Percentiles rank a stretch among this genome's conserved stretches.
These are phyloP conservation scores for Zophobas morio DNA, from an alignment of 1,140 invertebrate genomes.

Conservation along the genomic window DNA sequence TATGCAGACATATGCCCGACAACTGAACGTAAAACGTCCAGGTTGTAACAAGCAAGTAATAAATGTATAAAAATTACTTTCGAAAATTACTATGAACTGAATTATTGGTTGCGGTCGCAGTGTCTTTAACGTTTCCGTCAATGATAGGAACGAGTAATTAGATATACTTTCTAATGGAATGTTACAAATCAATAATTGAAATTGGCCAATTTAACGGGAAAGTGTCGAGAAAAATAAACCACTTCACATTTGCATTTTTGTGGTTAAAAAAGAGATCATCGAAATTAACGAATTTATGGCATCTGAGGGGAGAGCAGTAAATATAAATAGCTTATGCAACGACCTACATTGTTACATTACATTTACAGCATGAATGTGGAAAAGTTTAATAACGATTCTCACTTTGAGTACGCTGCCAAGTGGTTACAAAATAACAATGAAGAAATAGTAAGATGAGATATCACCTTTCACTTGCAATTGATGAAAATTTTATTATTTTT, in stretches of 20 bases:
- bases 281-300: too few species aligned
- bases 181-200: slow-evolving; percentile 7
- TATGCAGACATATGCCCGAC: slow-evolving; percentile 32
- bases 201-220: slow-evolving; percentile 4
- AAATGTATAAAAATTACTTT: slow-evolving; percentile 38
- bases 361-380: slow-evolving; percentile 6
- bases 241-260: too few species aligned
- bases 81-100: slow-evolving; percentile 36
- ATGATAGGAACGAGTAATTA: slow-evolving; percentile 34
- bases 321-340: slow-evolving; percentile 5
- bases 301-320: neutral
- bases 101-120: slow-evolving; percentile 35
- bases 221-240: neutral
- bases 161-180: slow-evolving; percentile 23
- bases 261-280: too few species aligned
- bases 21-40: slow-evolving; percentile 31
- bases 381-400: slow-evolving; percentile 9
- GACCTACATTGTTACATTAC: slow-evolving; percentile 14
- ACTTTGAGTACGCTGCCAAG: neutral
- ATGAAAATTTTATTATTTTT: neutral
- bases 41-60: slow-evolving; percentile 22
- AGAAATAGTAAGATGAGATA: slow-evolving; percentile 27
- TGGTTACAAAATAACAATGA: slow-evolving; percentile 26
- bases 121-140: slow-evolving; percentile 30
- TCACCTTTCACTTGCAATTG: slow-evolving; percentile 34